Base-by-base conservation (phyloP, 2,113 vertebrate genomes). In the Tetrax tetrax region DNA sequence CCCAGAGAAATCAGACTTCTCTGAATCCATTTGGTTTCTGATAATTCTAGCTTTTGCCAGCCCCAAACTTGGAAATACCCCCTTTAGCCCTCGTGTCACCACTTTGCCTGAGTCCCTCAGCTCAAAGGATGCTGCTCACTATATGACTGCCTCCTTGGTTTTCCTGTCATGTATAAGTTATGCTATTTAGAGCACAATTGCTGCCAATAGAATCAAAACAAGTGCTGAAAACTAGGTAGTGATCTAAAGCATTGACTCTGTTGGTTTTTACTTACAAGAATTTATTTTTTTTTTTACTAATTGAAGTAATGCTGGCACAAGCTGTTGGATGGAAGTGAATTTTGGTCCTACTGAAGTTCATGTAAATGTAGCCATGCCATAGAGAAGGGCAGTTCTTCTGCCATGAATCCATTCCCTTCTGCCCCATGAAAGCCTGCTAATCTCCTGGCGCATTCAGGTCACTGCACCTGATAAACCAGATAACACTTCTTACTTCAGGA, bases 291-390 rank as follows among this genome's bases (percentile, higher is more conserved):
- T 78, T 75, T 70, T 83, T 11, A 43, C 6, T 65, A 65, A 47
- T 45, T 89, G 24, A 78, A 47, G 14, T 19, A 66, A 47, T 0
- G 2, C 3, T 41, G 23, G 6, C 27, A 83, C 43, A 43, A 69
- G 77, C 20, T 60, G 5, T 21, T 82, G 38, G 20, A 47, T 11
- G 51, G 64, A 70, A 70, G 14, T 66, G 10, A n/a, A 83, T 53
- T 93, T 89, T 14, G 1, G 3, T 21, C 24, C 10, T 54, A 17
- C 28, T 28, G 16, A 74, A 70, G 38, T 59, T 23, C 19, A 9
- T 23, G 14, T 7, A 54, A 65, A 59, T 2, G 10, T 2, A 66
- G 15, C 2, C 28, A 31, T 0, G 1, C 4, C 28, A 45, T 0
- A 66, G 33, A 57, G 20, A 7, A 60, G 7, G 12, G 17, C 22